Conservation (phyloP, 2,888 invertebrate species). For the Ichneumoninae sp. region DNA sequence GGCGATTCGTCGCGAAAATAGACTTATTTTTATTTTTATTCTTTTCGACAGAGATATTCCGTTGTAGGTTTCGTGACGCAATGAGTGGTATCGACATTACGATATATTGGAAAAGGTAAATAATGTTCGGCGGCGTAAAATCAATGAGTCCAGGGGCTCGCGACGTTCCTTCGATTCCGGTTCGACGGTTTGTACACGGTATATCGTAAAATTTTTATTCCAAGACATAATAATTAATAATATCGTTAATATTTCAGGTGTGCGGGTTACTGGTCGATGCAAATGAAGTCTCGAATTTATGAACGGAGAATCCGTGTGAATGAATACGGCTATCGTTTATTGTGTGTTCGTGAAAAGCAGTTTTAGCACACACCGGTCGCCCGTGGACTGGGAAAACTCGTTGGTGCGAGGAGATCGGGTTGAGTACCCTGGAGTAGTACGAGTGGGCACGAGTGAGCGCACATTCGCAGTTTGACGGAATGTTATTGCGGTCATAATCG, state of each 20-base stretch:
- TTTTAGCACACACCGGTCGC: conserved; percentile 64
- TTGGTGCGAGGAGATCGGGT: conserved; percentile 66
- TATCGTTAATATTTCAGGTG: conserved; percentile 20
- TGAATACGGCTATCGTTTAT: conserved; percentile 43
- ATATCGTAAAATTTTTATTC: conserved; percentile 42
- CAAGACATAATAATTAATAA: conserved; percentile 4
- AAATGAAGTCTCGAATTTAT: conserved; percentile 54
- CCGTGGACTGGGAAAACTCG: conserved; percentile 56
- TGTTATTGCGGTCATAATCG: conserved; percentile 84
- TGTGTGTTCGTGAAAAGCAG: conserved; percentile 52
- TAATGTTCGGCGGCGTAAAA: conserved; percentile 80
- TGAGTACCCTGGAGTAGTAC: conserved; percentile 68
- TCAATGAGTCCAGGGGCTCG: conserved; percentile 79
- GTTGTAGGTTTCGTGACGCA: conserved; percentile 80
- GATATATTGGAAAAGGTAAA: conserved; percentile 81
- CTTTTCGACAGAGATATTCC: conserved; percentile 77
- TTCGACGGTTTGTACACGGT: conserved; percentile 46
- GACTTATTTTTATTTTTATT: conserved; percentile 10
- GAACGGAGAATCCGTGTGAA: conserved; percentile 57
- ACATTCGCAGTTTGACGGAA: conserved; percentile 82
- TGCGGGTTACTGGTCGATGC: conserved; percentile 16
- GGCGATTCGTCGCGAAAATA: neutral
- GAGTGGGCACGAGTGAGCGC: conserved; percentile 57
- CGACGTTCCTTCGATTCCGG: conserved; percentile 76
- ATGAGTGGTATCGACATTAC: conserved; percentile 82